Conservation (phyloP, 2,797 vertebrate species). For the Enteromius anoplus region DNA sequence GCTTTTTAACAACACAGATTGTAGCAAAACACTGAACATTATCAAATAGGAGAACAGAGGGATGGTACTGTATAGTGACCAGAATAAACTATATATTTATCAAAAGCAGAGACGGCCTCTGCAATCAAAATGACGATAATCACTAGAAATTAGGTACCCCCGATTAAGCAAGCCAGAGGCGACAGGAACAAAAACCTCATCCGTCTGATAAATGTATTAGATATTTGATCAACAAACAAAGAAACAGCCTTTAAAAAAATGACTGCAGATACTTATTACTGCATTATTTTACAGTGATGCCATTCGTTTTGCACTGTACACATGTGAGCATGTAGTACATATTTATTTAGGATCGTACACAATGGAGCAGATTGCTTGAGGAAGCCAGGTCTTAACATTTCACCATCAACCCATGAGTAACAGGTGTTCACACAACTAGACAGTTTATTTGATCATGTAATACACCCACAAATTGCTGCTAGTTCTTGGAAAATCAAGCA, state of each 20-base stretch:
- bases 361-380: background rate
- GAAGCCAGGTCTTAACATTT: constrained; percentile 34
- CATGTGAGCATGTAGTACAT: background rate
- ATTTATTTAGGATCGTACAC: background rate
- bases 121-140: no score
- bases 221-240: constrained; percentile 22
- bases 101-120: no score
- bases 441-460: constrained; percentile 29
- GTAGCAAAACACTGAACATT: no score
- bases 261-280: constrained; percentile 1
- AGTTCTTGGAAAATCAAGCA: constrained; percentile 24
- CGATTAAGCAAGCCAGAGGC: no score
- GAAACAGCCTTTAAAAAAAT: background rate
- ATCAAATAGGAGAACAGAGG: no score
- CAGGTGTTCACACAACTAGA: constrained; percentile 52
- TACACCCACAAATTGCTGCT: constrained; percentile 48
- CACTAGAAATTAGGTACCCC: no score
- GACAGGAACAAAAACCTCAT: no score
- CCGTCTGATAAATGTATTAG: background rate
- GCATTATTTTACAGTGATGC: background rate
- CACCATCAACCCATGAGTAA: constrained; percentile 57
- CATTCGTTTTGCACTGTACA: background rate
- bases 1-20: no score
- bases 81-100: no score
- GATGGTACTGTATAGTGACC: no score